A percentile compares a stretch with the other conserved stretches of the same genome.
Evolutionary conservation across 2,113 vertebrate species (phyloP).

Genomic region (Sphaerodactylus townsendi): DNA sequence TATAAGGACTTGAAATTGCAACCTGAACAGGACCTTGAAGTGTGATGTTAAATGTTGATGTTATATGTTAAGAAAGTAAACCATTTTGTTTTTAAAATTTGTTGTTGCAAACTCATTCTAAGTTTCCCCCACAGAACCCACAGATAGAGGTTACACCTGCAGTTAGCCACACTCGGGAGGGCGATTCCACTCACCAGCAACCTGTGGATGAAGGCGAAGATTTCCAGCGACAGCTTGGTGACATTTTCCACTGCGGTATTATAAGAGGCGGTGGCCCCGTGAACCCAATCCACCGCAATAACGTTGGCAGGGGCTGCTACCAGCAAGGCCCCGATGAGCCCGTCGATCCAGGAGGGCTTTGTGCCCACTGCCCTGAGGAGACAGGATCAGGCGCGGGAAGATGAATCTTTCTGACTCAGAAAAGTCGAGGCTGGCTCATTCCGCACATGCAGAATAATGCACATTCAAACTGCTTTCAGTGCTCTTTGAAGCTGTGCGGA

Average conservation of each 20-base stretch:
- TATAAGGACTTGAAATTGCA: too few species aligned
- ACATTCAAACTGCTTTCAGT: too few species aligned
- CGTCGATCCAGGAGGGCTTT: constrained; percentile 88
- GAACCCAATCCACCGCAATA: constrained; percentile 90
- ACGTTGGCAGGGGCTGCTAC: constrained; percentile 78
- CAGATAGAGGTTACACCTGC: too few species aligned
- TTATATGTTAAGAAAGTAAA: too few species aligned
- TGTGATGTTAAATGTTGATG: too few species aligned
- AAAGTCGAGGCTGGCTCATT: background rate
- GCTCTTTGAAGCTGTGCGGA: too few species aligned
- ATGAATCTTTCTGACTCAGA: background rate
- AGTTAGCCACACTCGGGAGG: background rate
- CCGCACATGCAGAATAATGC: too few species aligned
- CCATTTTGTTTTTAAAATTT: too few species aligned
- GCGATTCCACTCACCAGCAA: constrained; percentile 75
- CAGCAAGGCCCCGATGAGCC: constrained; percentile 79
- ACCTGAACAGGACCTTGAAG: too few species aligned
- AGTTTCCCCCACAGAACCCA: too few species aligned
- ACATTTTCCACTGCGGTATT: constrained; percentile 86
- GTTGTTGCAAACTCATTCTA: too few species aligned
- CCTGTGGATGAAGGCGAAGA: constrained; percentile 84
- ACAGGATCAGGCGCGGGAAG: constrained; percentile 6
- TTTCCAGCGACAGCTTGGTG: constrained; percentile 80
- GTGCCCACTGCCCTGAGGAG: constrained; percentile 81
- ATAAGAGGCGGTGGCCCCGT: constrained; percentile 84